Percentiles rank a stretch among this genome's conserved stretches.
Evolutionary conservation across 2,797 vertebrate genomes (phyloP).

Genomic region (Enoplosus armatus): DNA sequence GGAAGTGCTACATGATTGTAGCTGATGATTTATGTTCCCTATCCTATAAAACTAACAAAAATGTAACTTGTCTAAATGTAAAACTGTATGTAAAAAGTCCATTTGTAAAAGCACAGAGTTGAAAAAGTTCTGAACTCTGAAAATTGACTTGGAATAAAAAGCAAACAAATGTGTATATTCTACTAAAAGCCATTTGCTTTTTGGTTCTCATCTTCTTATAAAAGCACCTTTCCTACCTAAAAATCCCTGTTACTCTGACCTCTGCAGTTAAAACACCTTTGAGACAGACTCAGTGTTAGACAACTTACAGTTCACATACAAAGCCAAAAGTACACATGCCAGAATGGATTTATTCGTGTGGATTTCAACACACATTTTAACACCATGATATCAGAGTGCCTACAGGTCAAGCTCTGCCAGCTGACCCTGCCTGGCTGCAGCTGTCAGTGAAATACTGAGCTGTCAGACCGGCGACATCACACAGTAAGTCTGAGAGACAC

Average conservation of each 20-base stretch:
- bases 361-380: background rate
- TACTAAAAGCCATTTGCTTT: background rate
- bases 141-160: conserved; percentile 1
- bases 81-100: no score
- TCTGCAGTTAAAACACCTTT: conserved; percentile 8
- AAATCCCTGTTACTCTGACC: background rate
- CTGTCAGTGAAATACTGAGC: conserved; percentile 46
- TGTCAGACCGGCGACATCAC: conserved; percentile 38
- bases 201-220: background rate
- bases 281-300: background rate
- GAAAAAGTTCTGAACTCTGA: background rate
- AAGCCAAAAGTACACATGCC: conserved; percentile 9
- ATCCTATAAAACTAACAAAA: no score
- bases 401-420: conserved; percentile 21
- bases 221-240: background rate
- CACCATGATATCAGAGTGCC: conserved; percentile 2
- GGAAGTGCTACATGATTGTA: background rate
- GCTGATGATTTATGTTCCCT: conserved; percentile 7
- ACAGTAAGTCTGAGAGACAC: conserved; percentile 20
- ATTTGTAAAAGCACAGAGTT: background rate
- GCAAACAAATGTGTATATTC: background rate
- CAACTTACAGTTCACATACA: background rate
- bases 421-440: conserved; percentile 22
- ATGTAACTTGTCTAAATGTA: no score
- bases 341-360: background rate